These are phyloP conservation scores for Anoura caudifer DNA, from an alignment of 2,113 vertebrate species.

Conservation along the genomic window DNA sequence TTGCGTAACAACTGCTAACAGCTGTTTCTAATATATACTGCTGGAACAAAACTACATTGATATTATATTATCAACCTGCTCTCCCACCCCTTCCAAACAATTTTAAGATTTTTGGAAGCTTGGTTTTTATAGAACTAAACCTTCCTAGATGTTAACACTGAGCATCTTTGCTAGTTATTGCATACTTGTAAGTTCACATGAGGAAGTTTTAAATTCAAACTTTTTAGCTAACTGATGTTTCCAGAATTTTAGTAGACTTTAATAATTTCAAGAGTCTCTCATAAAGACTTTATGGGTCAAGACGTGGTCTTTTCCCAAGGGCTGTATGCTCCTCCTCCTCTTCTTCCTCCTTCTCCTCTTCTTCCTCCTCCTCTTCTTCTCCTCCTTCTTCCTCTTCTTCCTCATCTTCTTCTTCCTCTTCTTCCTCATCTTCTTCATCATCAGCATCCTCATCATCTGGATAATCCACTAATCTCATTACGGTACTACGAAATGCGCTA, in stretches of 20 bases:
- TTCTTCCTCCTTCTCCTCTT: too few species aligned
- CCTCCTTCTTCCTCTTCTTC: too few species aligned
- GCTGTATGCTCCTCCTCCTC: constrained; percentile 86
- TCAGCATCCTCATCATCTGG: constrained; percentile 85
- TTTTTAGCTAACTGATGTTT: constrained; percentile 79
- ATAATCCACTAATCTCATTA: constrained; percentile 86
- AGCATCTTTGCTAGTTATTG: constrained; percentile 82
- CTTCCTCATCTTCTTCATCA: constrained; percentile 63
- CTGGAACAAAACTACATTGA: constrained; percentile 76
- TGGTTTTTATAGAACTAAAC: constrained; percentile 78
- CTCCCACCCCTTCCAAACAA: constrained; percentile 65
- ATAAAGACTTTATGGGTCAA: constrained; percentile 86
- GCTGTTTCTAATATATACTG: constrained; percentile 71
- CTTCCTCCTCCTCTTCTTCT: too few species aligned
- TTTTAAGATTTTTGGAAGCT: constrained; percentile 77
- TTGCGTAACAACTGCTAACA: constrained; percentile 79
- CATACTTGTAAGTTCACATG: constrained; percentile 75
- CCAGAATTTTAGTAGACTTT: constrained; percentile 73
- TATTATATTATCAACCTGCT: constrained; percentile 75
- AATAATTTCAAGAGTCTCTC: neutral
- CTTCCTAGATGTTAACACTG: constrained; percentile 74
- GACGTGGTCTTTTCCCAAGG: constrained; percentile 88
- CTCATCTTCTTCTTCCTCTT: constrained; percentile 76
- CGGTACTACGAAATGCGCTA: constrained; percentile 81
- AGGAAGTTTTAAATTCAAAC: constrained; percentile 80